Evolutionary conservation across 2,797 vertebrate genomes (phyloP), one percentile per base, ranked within the genome.

Genomic region (Pseudochromis fuscus): DNA sequence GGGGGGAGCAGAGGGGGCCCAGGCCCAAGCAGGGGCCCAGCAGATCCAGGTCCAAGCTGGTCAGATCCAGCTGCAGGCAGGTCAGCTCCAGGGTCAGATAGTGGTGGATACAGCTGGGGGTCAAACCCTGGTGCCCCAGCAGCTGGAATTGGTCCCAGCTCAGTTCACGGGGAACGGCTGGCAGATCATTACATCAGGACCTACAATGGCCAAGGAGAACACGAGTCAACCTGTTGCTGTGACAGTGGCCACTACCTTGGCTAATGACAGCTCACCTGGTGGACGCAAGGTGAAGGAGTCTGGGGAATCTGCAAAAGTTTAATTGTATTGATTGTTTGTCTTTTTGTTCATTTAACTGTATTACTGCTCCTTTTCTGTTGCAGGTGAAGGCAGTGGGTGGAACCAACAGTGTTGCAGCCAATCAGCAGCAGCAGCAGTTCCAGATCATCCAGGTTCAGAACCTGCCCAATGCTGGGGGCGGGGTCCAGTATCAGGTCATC

Each of bases 401-500:
- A 81, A 83, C 82, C 15, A 93, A 92, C 81, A 94, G 88, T 85
- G 42, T 87, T 1, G 55, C 88, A 21, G 92, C 94, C 67, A 78
- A 79, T 66, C 94, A 96, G 59, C 93, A 90, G 24, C 89, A 87
- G 38, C 92, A 93, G 81, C 93, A 98, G 58, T 97, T 96, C 89
- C 98, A 99, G 87, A 97, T 99, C 69, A 97, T 99, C 87, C 98
- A 99, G 94, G 94, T 95, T 64, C 94, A 95, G 82, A 95, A 95
- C 80, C 93, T 98, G 62, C 96, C 97, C 77, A 98, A 93, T 85
- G 93, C 96, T 0, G 88, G 95, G 0, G 96, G 96, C 13, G 96
- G 94, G 40, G 94, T 99, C 40, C 98, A 99, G 87, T 99, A 99
- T 86, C 98, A 99, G 93, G 96, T 99, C 81, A 97, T 99, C 86